These are phyloP conservation scores for Strigamia maritima DNA, from an alignment of 2,888 invertebrate species.

Conservation along the genomic window DNA sequence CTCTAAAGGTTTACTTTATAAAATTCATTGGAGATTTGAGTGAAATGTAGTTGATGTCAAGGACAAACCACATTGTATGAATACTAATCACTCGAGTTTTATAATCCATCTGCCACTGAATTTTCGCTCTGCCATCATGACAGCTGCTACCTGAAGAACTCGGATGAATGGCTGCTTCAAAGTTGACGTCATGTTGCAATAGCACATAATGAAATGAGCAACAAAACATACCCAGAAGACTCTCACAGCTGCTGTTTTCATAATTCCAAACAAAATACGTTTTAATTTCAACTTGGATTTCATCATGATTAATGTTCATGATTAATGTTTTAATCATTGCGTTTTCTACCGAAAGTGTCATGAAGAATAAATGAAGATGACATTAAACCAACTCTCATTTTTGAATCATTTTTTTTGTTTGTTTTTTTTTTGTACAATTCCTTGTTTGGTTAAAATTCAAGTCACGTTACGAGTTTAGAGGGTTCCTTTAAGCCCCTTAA, in stretches of 20 bases:
- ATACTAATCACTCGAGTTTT: conserved; percentile 5
- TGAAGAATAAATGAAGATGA: not conserved
- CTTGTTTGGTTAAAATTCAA: not conserved
- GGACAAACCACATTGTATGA: conserved; percentile 30
- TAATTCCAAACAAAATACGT: too few relatives aligned
- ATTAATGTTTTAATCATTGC: too few relatives aligned
- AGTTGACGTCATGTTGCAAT: conserved; percentile 1
- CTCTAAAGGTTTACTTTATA: not conserved
- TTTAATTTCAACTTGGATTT: too few relatives aligned
- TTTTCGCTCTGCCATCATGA: not conserved
- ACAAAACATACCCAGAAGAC: not conserved
- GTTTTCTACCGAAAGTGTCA: not conserved
- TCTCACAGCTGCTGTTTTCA: not conserved
- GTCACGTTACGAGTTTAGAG: conserved; percentile 27
- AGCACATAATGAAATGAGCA: conserved; percentile 9
- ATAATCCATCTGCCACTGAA: conserved; percentile 8
- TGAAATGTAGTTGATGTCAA: conserved; percentile 28
- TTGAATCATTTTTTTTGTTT: not conserved
- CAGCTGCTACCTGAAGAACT: conserved; percentile 28
- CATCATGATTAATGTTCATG: too few relatives aligned
- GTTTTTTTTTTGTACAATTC: not conserved
- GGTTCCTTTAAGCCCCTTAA: conserved; percentile 25
- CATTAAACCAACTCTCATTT: not conserved
- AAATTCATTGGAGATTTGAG: conserved; percentile 11
- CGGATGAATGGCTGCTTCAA: not conserved